These are phyloP conservation scores for Hyperoplus immaculatus DNA, from an alignment of 2,797 vertebrate species.

Conservation along the genomic window DNA sequence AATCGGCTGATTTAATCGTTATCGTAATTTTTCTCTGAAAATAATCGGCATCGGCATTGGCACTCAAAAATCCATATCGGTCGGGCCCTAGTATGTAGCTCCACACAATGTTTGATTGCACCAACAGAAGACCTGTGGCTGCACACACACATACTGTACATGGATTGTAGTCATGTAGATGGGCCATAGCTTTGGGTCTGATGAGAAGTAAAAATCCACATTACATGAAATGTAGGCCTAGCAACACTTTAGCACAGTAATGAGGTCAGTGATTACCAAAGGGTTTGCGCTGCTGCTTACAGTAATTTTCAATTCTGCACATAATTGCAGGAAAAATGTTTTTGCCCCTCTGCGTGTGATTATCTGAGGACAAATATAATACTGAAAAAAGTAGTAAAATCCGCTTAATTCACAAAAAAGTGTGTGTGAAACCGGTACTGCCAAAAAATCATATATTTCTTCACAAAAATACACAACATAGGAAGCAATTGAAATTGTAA, in stretches of 20 bases:
- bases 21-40: too few species aligned
- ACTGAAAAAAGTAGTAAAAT: constrained; percentile 14
- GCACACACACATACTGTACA: background rate
- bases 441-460: background rate
- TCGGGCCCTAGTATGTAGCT: background rate
- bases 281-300: constrained; percentile 22
- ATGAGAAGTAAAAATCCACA: constrained; percentile 9
- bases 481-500: background rate
- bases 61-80: too few species aligned
- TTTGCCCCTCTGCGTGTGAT: constrained; percentile 15
- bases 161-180: constrained; percentile 1
- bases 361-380: constrained; percentile 13
- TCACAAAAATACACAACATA: background rate
- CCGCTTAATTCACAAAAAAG: background rate
- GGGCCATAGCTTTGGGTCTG: constrained; percentile 8
- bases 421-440: background rate
- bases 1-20: too few species aligned
- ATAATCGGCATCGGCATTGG: too few species aligned
- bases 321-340: constrained; percentile 24
- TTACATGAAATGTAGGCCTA: constrained; percentile 5
- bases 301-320: constrained; percentile 32
- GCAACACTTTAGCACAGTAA: background rate
- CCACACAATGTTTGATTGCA: background rate
- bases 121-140: constrained; percentile 2
- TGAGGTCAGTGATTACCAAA: background rate